A percentile compares a stretch with the other conserved stretches of the same genome.
These are phyloP conservation scores for Zosterops hypoxanthus DNA, from an alignment of 2,113 vertebrate genomes.

Conservation along the genomic window DNA sequence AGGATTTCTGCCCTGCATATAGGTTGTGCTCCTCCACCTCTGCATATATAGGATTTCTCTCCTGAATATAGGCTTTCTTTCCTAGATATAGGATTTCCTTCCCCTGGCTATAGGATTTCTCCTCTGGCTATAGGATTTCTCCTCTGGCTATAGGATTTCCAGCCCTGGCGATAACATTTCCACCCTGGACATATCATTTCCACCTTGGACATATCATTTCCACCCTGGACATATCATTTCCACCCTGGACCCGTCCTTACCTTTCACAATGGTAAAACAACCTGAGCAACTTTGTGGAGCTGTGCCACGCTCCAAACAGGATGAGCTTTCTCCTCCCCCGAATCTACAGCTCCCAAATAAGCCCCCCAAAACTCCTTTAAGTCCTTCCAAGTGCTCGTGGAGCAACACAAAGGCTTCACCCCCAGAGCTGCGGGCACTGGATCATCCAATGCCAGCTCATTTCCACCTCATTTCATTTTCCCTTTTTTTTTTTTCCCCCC, in stretches of 20 bases:
- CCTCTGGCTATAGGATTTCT: neutral
- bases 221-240: neutral
- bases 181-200: neutral
- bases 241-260: neutral
- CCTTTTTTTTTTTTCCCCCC: fast-evolving
- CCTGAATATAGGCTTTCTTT: neutral
- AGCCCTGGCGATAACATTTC: neutral
- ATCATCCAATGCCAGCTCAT: neutral
- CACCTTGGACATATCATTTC: neutral
- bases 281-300: neutral
- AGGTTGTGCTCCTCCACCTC: neutral
- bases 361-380: neutral
- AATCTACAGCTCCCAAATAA: neutral
- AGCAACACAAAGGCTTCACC: neutral
- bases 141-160: neutral
- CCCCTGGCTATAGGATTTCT: neutral
- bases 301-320: fast-evolving
- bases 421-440: neutral
- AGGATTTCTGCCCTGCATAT: neutral
- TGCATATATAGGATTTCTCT: neutral
- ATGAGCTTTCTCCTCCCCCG: neutral
- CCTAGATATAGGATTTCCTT: neutral
- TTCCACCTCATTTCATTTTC: neutral
- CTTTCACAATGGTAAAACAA: neutral
- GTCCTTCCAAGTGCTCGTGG: neutral